A percentile compares a stretch with the other conserved stretches of the same genome.
Evolutionary conservation across 2,888 invertebrate species (phyloP).

Genomic region (Ditula angustiorana): DNA sequence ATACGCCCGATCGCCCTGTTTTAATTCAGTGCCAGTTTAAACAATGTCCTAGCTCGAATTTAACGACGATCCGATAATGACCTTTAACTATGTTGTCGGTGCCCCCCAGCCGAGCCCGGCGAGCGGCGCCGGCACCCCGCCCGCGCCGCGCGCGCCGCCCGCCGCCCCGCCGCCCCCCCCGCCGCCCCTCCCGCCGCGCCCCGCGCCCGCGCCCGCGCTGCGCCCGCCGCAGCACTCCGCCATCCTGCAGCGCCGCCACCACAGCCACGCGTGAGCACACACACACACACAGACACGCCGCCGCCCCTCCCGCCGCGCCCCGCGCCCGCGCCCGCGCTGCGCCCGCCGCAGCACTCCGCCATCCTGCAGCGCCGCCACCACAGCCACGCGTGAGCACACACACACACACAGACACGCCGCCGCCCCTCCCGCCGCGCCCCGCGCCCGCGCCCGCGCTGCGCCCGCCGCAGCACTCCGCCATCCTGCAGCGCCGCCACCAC

Average conservation of each 20-base stretch:
- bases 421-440: no score
- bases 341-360: conserved; percentile 44
- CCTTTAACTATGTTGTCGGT: no score
- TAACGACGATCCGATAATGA: no score
- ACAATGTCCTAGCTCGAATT: no score
- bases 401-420: no score
- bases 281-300: conserved; percentile 38
- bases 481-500: no score
- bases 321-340: conserved; percentile 62
- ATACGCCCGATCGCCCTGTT: no score
- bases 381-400: no score
- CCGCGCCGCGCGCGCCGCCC: conserved; percentile 47
- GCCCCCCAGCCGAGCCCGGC: conserved; percentile 44
- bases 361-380: conserved; percentile 40
- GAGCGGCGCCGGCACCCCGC: conserved; percentile 40
- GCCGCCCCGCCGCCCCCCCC: conserved; percentile 48
- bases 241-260: conserved; percentile 74
- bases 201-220: conserved; percentile 75
- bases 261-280: conserved; percentile 50
- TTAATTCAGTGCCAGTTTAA: no score
- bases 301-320: conserved; percentile 71
- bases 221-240: conserved; percentile 81
- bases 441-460: no score
- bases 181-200: conserved; percentile 74
- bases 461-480: no score